phyloP scores from a whole-genome alignment of 2,888 invertebrate genomes.

The Parelbella ahira region DNA sequence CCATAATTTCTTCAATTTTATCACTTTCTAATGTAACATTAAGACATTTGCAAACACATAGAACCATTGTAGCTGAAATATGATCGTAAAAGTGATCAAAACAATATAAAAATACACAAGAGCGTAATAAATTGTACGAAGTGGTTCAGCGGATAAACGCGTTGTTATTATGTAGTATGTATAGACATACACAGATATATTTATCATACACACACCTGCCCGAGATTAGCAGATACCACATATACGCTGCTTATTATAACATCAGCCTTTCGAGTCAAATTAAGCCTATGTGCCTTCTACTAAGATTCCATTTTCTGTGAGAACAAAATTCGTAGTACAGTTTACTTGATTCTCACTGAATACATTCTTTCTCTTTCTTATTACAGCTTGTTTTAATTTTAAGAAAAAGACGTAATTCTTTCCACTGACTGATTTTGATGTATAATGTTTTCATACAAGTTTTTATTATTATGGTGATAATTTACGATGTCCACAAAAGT shows the following conservation, averaged over 20 bases:
- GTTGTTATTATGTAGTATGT: slow-evolving; percentile 34
- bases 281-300: no score
- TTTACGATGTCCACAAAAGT: no score
- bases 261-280: no score
- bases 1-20: slow-evolving; percentile 78
- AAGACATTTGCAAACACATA: slow-evolving; percentile 87
- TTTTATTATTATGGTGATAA: no score
- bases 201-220: slow-evolving; percentile 29
- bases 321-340: no score
- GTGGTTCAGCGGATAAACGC: slow-evolving; percentile 45
- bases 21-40: slow-evolving; percentile 85
- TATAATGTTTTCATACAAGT: no score
- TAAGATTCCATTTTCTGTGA: no score
- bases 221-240: slow-evolving; percentile 26
- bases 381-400: not conserved
- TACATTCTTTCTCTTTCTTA: no score
- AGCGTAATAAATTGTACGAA: slow-evolving; percentile 49
- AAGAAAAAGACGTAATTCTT: no score
- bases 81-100: slow-evolving; percentile 40
- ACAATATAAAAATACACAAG: slow-evolving; percentile 57
- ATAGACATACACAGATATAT: slow-evolving; percentile 24
- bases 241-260: no score
- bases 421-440: no score
- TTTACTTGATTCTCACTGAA: no score
- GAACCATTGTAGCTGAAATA: slow-evolving; percentile 68